Percentiles rank a stretch among this genome's conserved stretches.
phyloP scores from a whole-genome alignment of 2,113 vertebrate species.

The Empidonax traillii region DNA sequence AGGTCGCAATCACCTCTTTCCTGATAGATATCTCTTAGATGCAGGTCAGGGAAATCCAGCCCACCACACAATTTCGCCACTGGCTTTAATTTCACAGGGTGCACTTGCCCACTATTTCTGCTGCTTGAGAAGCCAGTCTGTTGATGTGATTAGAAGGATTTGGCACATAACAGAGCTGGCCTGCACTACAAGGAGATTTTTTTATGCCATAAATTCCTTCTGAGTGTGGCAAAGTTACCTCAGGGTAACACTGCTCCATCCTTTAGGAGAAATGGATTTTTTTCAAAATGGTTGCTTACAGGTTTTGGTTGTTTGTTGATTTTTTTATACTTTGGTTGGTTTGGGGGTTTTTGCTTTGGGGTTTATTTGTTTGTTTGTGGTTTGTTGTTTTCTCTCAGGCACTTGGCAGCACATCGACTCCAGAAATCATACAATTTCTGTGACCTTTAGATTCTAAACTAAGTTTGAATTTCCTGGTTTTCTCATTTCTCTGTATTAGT shows the following conservation, averaged over 20 bases:
- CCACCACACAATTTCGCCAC: neutral
- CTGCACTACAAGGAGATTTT: neutral
- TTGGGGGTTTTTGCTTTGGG: too few relatives aligned
- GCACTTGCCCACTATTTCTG: neutral
- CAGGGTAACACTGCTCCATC: neutral
- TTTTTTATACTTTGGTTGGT: neutral
- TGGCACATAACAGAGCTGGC: neutral
- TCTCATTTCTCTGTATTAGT: constrained; percentile 19
- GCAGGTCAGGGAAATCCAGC: neutral
- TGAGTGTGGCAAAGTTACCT: neutral
- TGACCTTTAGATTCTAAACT: constrained; percentile 47
- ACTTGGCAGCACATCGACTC: neutral
- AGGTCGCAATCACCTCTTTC: neutral
- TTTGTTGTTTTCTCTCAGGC: neutral
- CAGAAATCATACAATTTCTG: neutral
- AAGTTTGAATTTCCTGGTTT: neutral
- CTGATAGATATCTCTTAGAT: accelerated
- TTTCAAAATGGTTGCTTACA: neutral
- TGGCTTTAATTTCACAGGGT: neutral
- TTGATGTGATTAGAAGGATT: neutral
- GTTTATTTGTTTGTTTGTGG: neutral
- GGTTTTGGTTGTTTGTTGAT: neutral
- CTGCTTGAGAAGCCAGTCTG: neutral
- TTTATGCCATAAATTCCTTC: neutral
- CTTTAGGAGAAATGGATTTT: neutral